Evolutionary conservation across 1,140 invertebrate species (phyloP).

Genomic region (Drosophila takahashii): DNA sequence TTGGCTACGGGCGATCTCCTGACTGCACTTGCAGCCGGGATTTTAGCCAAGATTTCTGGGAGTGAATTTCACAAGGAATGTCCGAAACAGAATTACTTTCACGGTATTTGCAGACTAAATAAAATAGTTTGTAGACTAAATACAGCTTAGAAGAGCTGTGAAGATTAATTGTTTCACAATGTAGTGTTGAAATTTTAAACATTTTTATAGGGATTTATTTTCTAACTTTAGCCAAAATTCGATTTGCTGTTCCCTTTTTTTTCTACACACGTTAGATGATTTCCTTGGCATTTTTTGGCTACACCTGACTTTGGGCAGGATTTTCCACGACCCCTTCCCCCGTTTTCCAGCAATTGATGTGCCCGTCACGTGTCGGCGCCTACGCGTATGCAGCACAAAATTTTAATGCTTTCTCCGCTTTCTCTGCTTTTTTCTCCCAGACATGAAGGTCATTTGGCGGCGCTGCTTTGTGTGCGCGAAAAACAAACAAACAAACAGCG

Average conservation of each 20-base stretch:
- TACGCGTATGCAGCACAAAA: slow-evolving; percentile 53
- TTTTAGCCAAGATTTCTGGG: background rate
- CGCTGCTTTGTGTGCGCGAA: background rate
- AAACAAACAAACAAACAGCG: slow-evolving; percentile 10
- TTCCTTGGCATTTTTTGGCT: slow-evolving; percentile 1
- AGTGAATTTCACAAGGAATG: background rate
- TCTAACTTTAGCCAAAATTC: too few relatives aligned
- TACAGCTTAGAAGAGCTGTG: too few relatives aligned
- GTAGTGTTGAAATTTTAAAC: too few relatives aligned
- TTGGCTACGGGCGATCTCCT: slow-evolving; percentile 12
- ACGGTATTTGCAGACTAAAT: background rate
- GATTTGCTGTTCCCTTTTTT: background rate
- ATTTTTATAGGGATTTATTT: too few relatives aligned
- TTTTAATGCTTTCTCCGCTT: slow-evolving; percentile 51
- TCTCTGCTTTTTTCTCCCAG: background rate
- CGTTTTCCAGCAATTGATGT: slow-evolving; percentile 26
- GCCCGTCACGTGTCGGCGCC: slow-evolving; percentile 57
- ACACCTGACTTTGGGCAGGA: slow-evolving; percentile 24
- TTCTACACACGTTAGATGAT: background rate
- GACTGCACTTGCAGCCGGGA: slow-evolving; percentile 22
- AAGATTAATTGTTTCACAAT: background rate
- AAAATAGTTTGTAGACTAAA: background rate
- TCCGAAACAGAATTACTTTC: background rate
- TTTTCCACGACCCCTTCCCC: background rate
- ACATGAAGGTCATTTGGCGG: slow-evolving; percentile 16